Percentiles rank a stretch among this genome's conserved stretches.
phyloP scores from a whole-genome alignment of 2,888 invertebrate species.

The Sabatieria punctata region DNA sequence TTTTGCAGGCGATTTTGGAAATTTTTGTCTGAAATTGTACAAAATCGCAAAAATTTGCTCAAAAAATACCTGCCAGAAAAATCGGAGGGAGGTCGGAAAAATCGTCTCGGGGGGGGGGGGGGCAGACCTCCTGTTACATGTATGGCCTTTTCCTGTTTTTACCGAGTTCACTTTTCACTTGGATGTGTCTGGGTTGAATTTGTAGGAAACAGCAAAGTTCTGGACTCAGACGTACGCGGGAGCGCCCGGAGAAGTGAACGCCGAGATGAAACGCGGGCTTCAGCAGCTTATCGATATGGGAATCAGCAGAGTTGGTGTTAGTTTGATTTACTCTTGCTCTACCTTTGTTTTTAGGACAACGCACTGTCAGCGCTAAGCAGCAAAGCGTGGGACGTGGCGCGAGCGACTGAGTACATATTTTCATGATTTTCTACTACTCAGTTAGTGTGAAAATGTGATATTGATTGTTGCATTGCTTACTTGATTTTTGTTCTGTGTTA shows the following conservation, averaged over 20 bases:
- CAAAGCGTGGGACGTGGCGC: conserved; percentile 20
- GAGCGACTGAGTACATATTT: conserved; percentile 22
- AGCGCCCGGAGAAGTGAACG: conserved; percentile 51
- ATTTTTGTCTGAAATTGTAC: too few relatives aligned
- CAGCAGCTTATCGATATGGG: conserved; percentile 82
- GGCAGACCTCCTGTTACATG: too few relatives aligned
- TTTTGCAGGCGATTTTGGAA: too few relatives aligned
- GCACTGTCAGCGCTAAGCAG: conserved; percentile 20
- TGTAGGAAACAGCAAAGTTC: conserved; percentile 63
- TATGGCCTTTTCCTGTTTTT: background rate
- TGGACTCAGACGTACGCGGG: conserved; percentile 88
- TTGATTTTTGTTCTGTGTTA: too few relatives aligned
- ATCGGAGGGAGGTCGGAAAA: too few relatives aligned
- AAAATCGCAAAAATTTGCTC: too few relatives aligned
- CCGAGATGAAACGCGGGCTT: conserved; percentile 70
- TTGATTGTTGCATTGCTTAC: too few relatives aligned
- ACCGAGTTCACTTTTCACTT: conserved; percentile 1
- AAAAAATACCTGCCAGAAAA: too few relatives aligned
- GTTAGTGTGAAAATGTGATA: too few relatives aligned
- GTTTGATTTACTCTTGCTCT: background rate
- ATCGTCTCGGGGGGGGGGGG: too few relatives aligned
- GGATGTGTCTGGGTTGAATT: background rate
- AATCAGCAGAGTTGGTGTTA: conserved; percentile 49
- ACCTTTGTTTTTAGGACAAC: conserved; percentile 15
- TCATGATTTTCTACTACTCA: background rate